phyloP scores from a whole-genome alignment of 2,797 vertebrate species.

The Dendrocincla fuliginosa region DNA sequence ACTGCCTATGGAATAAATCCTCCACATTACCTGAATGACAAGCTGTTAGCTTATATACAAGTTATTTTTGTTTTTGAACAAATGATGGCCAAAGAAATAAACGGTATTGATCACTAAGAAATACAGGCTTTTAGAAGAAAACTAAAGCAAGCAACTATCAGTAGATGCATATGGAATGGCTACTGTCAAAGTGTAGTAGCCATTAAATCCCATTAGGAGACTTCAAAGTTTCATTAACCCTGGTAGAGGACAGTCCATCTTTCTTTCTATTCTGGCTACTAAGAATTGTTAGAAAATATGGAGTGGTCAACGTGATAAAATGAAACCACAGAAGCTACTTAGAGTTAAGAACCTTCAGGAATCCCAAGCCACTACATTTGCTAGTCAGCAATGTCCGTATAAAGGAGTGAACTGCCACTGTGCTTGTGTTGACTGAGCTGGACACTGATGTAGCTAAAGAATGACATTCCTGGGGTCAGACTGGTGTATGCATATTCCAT shows the following conservation, averaged over 20 bases:
- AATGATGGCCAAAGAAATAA: background rate
- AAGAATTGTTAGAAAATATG: background rate
- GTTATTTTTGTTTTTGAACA: background rate
- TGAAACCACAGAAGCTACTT: background rate
- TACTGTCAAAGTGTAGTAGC: background rate
- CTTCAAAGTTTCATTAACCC: background rate
- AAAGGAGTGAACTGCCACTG: background rate
- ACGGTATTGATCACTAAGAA: background rate
- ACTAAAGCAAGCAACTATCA: background rate
- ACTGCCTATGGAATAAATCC: background rate
- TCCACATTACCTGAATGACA: background rate
- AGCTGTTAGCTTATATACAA: background rate
- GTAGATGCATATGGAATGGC: background rate
- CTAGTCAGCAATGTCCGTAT: rapidly evolving
- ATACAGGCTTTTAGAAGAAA: background rate
- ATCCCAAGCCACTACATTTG: background rate
- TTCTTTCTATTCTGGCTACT: background rate
- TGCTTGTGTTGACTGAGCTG: background rate
- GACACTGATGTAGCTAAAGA: rapidly evolving
- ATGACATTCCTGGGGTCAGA: background rate
- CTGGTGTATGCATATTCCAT: background rate
- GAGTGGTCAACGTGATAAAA: background rate
- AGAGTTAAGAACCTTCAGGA: background rate
- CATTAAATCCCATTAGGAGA: conserved; percentile 1
- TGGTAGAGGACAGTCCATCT: background rate